These are phyloP conservation scores for Neoitamus cyanurus DNA, from an alignment of 2,888 invertebrate species.

Conservation along the genomic window DNA sequence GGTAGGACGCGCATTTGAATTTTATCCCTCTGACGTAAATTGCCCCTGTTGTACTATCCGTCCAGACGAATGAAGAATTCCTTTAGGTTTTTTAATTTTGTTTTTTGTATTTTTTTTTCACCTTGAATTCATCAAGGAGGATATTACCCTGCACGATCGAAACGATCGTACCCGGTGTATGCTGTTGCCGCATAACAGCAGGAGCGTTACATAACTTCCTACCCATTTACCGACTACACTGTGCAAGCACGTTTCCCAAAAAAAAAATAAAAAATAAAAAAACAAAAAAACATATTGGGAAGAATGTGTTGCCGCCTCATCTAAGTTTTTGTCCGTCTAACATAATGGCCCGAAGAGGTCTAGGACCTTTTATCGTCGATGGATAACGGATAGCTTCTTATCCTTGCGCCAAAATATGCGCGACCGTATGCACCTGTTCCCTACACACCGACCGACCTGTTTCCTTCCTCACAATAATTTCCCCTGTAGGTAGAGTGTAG, in stretches of 20 bases:
- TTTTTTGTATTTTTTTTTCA: too few relatives aligned
- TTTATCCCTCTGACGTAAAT: conserved; percentile 29
- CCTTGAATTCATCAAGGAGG: not conserved
- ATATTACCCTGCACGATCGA: not conserved
- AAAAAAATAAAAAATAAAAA: not conserved
- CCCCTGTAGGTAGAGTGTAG: conserved; percentile 1
- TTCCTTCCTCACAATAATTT: not conserved
- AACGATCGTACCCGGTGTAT: not conserved
- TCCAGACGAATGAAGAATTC: not conserved
- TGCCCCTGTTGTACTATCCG: not conserved
- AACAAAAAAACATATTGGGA: not conserved
- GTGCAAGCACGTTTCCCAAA: not conserved
- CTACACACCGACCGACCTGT: not conserved
- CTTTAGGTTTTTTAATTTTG: not conserved
- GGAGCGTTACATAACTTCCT: conserved; percentile 8
- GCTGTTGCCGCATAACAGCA: not conserved
- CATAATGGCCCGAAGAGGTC: not conserved
- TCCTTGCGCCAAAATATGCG: not conserved
- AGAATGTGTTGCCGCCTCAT: not conserved
- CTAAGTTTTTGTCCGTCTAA: not conserved
- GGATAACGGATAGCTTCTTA: not conserved
- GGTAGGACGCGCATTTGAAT: conserved; percentile 15
- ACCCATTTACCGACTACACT: not conserved
- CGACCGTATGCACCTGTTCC: not conserved
- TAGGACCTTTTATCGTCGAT: conserved; percentile 7